Evolutionary conservation across 2,888 invertebrate species (phyloP).

Genomic region (Chymomyza procnemis): DNA sequence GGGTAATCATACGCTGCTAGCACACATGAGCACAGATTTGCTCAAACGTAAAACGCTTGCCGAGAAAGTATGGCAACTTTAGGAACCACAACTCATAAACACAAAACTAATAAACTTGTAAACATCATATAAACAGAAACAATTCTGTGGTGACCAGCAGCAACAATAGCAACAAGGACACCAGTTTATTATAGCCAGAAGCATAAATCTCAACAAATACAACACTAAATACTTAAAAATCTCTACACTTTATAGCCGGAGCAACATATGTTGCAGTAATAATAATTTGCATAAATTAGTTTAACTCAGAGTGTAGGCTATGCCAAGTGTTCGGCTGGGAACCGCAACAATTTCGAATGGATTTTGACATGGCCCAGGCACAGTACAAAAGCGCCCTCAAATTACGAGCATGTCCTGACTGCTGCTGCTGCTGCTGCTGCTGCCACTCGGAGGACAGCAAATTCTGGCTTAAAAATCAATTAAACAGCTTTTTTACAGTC

Average conservation of each 20-base stretch:
- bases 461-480: conserved; percentile 71
- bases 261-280: conserved; percentile 69
- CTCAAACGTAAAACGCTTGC: conserved; percentile 30
- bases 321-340: conserved; percentile 5
- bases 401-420: conserved; percentile 36
- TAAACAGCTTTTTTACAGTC: conserved; percentile 64
- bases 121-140: conserved; percentile 41
- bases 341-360: conserved; percentile 68
- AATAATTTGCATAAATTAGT: conserved; percentile 73
- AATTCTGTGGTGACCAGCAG: neutral
- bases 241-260: conserved; percentile 60
- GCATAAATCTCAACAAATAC: conserved; percentile 65
- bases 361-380: conserved; percentile 67
- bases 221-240: conserved; percentile 73
- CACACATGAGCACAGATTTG: neutral
- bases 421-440: neutral
- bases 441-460: conserved; percentile 45
- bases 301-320: conserved; percentile 30
- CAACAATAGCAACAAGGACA: conserved; percentile 9
- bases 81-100: conserved; percentile 64
- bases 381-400: conserved; percentile 24
- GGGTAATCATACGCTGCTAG: neutral
- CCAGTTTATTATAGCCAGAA: conserved; percentile 51
- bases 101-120: conserved; percentile 69
- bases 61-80: conserved; percentile 1